Conservation (phyloP, 2,113 vertebrate species). For the Chionodraco myersi region DNA sequence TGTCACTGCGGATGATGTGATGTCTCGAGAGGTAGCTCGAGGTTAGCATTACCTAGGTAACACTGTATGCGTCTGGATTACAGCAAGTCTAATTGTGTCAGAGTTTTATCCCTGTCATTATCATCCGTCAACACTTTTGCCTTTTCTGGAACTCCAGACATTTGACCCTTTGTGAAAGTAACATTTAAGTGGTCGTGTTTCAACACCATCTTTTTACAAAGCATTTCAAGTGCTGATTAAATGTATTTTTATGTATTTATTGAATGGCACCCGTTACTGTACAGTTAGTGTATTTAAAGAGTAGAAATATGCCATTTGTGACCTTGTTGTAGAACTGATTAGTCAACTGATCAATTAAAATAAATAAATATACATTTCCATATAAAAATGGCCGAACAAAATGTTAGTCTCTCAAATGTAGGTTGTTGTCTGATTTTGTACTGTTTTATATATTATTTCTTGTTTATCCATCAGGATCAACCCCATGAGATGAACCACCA, state of each 20-base stretch:
- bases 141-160: not conserved
- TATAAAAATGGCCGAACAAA: no score
- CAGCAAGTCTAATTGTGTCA: not conserved
- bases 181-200: not conserved
- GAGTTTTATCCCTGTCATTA: not conserved
- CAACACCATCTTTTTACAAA: not conserved
- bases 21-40: constrained; percentile 41
- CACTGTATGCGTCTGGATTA: no score
- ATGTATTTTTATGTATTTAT: not conserved
- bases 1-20: constrained; percentile 38
- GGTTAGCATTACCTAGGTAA: constrained; percentile 15
- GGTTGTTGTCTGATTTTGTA: no score
- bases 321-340: no score
- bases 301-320: no score
- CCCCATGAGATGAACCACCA: no score
- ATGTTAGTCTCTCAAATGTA: no score
- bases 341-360: no score
- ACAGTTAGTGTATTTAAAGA: not conserved
- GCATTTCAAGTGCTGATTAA: not conserved
- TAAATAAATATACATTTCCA: no score
- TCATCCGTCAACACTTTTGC: not conserved
- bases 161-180: not conserved
- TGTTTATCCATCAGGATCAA: no score
- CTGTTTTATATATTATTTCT: no score
- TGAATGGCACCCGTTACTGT: not conserved